phyloP scores from a whole-genome alignment of 2,113 vertebrate species.

The Terrapene triunguis region DNA sequence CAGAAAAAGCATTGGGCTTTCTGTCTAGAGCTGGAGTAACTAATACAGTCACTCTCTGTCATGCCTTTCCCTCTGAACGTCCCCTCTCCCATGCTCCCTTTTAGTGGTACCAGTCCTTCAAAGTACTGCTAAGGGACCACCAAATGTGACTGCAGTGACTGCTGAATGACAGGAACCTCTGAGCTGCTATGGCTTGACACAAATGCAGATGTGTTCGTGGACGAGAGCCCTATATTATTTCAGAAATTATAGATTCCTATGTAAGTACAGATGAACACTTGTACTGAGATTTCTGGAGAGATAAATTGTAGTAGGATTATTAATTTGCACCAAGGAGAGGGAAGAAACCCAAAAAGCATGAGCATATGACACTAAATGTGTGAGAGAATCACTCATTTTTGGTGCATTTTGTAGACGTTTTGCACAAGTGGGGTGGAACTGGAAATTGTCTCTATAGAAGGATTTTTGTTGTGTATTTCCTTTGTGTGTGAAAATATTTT shows the following conservation, averaged over 20 bases:
- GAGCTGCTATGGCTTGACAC: neutral
- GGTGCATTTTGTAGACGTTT: conserved; percentile 37
- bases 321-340: neutral
- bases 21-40: conserved; percentile 35
- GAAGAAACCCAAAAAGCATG: neutral
- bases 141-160: neutral
- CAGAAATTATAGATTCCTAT: neutral
- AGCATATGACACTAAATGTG: neutral
- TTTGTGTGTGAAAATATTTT: neutral
- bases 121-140: neutral
- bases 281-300: neutral
- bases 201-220: neutral
- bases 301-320: neutral
- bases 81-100: neutral
- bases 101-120: neutral
- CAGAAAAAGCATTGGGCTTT: conserved; percentile 21
- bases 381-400: conserved; percentile 19
- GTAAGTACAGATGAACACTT: neutral
- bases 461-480: neutral
- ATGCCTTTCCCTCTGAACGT: neutral
- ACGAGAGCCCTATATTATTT: neutral
- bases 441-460: conserved; percentile 20
- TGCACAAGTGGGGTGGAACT: neutral
- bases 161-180: neutral
- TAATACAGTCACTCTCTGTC: neutral